Evolutionary conservation across 2,888 invertebrate species (phyloP).

Genomic region (Lordiphosa andalusiaca): DNA sequence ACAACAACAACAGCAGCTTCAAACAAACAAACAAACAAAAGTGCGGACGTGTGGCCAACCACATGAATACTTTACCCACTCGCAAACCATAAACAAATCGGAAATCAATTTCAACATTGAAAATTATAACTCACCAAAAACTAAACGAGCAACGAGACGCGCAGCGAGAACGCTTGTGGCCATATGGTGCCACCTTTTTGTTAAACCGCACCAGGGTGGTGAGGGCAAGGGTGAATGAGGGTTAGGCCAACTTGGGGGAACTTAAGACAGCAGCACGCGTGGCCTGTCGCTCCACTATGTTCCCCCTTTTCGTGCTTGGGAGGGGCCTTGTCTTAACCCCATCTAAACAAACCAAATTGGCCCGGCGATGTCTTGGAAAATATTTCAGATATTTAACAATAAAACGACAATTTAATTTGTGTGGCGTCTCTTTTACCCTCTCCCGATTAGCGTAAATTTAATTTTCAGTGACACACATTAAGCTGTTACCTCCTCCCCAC

Average conservation of each 20-base stretch:
- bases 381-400: conserved; percentile 66
- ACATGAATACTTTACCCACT: conserved; percentile 44
- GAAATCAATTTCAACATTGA: conserved; percentile 67
- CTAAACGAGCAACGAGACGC: conserved; percentile 8
- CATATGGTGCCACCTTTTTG: conserved; percentile 69
- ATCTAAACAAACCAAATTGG: conserved; percentile 70
- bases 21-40: conserved; percentile 28
- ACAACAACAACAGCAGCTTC: conserved; percentile 20
- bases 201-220: conserved; percentile 13
- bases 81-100: conserved; percentile 48
- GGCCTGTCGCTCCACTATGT: conserved; percentile 25
- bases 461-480: conserved; percentile 71
- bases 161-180: conserved; percentile 32
- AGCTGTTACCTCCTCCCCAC: conserved; percentile 41
- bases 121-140: conserved; percentile 56
- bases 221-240: conserved; percentile 10
- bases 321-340: conserved; percentile 71
- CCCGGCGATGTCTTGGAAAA: conserved; percentile 35
- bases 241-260: conserved; percentile 16
- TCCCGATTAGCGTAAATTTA: conserved; percentile 66
- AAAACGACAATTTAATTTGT: conserved; percentile 73
- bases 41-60: conserved; percentile 54
- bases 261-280: conserved; percentile 55
- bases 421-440: conserved; percentile 13
- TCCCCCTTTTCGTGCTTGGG: conserved; percentile 41